These are phyloP conservation scores for Apis laboriosa DNA, from an alignment of 1,140 invertebrate genomes.

Conservation along the genomic window DNA sequence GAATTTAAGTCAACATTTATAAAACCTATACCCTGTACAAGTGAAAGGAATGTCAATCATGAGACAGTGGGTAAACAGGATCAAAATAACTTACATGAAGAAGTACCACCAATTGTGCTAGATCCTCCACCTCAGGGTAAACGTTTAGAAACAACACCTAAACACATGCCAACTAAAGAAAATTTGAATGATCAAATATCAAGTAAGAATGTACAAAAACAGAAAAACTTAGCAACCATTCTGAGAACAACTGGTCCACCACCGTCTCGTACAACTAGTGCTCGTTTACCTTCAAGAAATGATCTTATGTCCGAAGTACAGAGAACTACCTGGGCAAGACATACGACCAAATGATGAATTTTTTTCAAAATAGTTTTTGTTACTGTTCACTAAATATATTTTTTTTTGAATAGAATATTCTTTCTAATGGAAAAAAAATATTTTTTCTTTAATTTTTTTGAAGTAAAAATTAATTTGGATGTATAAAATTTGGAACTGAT, in stretches of 20 bases:
- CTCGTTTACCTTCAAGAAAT: slow-evolving; percentile 90
- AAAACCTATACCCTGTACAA: slow-evolving; percentile 83
- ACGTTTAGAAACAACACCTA: slow-evolving; percentile 26
- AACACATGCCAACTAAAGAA: slow-evolving; percentile 27
- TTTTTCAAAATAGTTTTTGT: neutral
- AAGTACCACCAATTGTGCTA: slow-evolving; percentile 73
- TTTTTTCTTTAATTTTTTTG: neutral
- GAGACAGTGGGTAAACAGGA: slow-evolving; percentile 53
- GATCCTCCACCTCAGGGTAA: slow-evolving; percentile 74
- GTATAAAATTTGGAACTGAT: neutral
- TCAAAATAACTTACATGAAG: slow-evolving; percentile 59
- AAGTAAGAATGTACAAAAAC: slow-evolving; percentile 28
- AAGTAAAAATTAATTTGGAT: neutral
- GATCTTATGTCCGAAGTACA: slow-evolving; percentile 92
- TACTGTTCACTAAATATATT: slow-evolving; percentile 16
- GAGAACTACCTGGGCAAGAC: slow-evolving; percentile 90
- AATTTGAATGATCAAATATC: slow-evolving; percentile 16
- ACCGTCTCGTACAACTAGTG: slow-evolving; percentile 91
- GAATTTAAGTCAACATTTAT: slow-evolving; percentile 82
- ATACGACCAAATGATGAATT: slow-evolving; percentile 90
- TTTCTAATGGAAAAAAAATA: neutral
- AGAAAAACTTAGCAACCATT: slow-evolving; percentile 67
- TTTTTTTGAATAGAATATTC: slow-evolving; percentile 1
- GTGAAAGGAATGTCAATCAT: slow-evolving; percentile 40
- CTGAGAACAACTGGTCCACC: slow-evolving; percentile 77